phyloP scores from a whole-genome alignment of 1,140 invertebrate genomes.

The Drosophila micromelanica region DNA sequence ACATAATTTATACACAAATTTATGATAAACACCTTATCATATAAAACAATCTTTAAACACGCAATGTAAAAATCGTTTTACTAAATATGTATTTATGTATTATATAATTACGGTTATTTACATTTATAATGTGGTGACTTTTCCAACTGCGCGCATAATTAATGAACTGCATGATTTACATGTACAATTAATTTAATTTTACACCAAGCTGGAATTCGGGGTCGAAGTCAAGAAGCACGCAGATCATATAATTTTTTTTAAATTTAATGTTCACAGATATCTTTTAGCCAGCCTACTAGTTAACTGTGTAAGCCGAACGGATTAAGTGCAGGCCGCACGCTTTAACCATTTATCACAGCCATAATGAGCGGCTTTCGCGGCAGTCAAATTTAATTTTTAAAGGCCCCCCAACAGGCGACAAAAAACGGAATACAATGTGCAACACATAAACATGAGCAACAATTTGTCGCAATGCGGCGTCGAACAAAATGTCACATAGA shows the following conservation, averaged over 20 bases:
- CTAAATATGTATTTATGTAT: constrained; percentile 7
- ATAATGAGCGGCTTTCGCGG: constrained; percentile 62
- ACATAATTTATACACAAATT: not conserved
- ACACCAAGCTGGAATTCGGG: not conserved
- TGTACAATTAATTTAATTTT: constrained; percentile 22
- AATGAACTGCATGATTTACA: constrained; percentile 43
- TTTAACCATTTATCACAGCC: constrained; percentile 57
- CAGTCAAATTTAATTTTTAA: constrained; percentile 52
- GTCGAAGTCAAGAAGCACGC: constrained; percentile 1
- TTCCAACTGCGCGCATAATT: constrained; percentile 41
- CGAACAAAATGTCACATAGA: constrained; percentile 67
- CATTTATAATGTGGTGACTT: constrained; percentile 16
- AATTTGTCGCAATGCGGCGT: constrained; percentile 51
- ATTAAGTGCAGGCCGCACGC: constrained; percentile 58
- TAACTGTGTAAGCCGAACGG: constrained; percentile 14
- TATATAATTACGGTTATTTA: constrained; percentile 29
- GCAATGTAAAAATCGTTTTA: constrained; percentile 23
- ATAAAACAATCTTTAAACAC: constrained; percentile 2
- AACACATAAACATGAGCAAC: constrained; percentile 17
- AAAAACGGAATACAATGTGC: constrained; percentile 16
- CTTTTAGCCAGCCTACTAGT: not conserved
- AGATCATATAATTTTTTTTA: constrained; percentile 14
- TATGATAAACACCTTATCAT: not conserved
- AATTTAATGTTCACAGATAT: constrained; percentile 8
- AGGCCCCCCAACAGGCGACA: not conserved